Conservation (phyloP, 2,888 invertebrate species). For the Melanophora roralis region DNA sequence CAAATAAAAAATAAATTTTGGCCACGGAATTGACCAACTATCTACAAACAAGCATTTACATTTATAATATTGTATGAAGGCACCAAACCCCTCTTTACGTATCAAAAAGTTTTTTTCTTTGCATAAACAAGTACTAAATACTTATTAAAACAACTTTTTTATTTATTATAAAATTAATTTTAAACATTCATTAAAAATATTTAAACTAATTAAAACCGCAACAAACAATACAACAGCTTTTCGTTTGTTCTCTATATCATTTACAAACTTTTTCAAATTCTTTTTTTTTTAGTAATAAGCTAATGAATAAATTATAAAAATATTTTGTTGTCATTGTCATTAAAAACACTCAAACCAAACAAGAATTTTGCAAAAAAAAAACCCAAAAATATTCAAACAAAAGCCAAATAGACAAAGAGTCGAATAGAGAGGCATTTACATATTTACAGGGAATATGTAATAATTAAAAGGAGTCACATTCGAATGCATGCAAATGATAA, state of each 20-base stretch:
- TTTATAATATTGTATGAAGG: too few species aligned
- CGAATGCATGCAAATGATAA: conserved; percentile 52
- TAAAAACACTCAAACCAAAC: conserved; percentile 31
- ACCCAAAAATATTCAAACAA: conserved; percentile 21
- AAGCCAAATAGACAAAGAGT: conserved; percentile 31
- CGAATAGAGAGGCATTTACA: background rate
- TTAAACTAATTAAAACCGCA: conserved; percentile 60
- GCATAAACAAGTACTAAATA: background rate
- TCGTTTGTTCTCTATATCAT: conserved; percentile 56
- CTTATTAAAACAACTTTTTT: conserved; percentile 15
- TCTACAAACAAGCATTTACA: too few species aligned
- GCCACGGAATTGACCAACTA: too few species aligned
- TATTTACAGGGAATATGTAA: conserved; percentile 18
- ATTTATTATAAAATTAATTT: conserved; percentile 12
- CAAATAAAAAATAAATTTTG: too few species aligned
- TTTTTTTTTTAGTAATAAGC: conserved; percentile 60
- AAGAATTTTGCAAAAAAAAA: conserved; percentile 5
- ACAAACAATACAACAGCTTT: conserved; percentile 60
- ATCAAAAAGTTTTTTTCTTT: too few species aligned
- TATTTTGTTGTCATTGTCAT: conserved; percentile 25
- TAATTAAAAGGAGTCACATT: conserved; percentile 55
- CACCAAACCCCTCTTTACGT: too few species aligned
- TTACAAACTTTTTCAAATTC: conserved; percentile 57
- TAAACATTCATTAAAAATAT: conserved; percentile 42
- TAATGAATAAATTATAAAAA: conserved; percentile 54